A percentile compares a stretch with the other conserved stretches of the same genome.
Conservation (phyloP, 2,113 vertebrate species). For the Monopterus albus region DNA sequence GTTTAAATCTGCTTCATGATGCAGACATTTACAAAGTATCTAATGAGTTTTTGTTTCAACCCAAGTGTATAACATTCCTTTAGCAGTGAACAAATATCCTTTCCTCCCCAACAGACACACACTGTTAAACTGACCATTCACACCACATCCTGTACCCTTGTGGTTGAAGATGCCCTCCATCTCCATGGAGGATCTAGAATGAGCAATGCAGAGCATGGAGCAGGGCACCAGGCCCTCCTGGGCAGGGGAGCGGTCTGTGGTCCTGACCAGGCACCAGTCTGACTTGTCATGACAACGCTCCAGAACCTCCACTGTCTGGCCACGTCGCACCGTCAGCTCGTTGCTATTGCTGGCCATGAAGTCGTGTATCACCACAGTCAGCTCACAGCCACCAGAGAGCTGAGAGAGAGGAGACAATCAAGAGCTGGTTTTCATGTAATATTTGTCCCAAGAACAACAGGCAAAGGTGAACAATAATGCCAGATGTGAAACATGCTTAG, state of each 20-base stretch:
- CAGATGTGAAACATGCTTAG: not conserved
- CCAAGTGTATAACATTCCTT: too few relatives aligned
- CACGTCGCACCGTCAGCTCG: conserved; percentile 93
- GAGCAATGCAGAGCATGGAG: conserved; percentile 96
- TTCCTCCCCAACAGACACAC: not conserved
- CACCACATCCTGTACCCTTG: conserved; percentile 86
- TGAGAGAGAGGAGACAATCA: conserved; percentile 53
- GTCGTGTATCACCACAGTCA: conserved; percentile 97
- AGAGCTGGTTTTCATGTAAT: not conserved
- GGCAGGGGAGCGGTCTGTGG: conserved; percentile 94
- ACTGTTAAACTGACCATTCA: not conserved
- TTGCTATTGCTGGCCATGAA: conserved; percentile 96
- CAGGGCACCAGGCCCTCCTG: conserved; percentile 95
- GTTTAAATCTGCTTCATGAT: too few relatives aligned
- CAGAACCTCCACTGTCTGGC: conserved; percentile 97
- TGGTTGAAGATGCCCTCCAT: conserved; percentile 99
- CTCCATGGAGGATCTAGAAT: conserved; percentile 98
- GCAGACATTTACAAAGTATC: too few relatives aligned
- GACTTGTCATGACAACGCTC: conserved; percentile 96
- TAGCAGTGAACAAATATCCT: too few relatives aligned
- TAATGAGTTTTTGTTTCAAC: not conserved
- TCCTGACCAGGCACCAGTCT: conserved; percentile 97
- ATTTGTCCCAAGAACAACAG: not conserved
- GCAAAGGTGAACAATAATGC: not conserved
- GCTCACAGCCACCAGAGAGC: conserved; percentile 97